Evolutionary conservation across 2,888 invertebrate genomes (phyloP), one percentile per base, ranked within the genome.

Genomic region (Oscheius myriophilus): DNA sequence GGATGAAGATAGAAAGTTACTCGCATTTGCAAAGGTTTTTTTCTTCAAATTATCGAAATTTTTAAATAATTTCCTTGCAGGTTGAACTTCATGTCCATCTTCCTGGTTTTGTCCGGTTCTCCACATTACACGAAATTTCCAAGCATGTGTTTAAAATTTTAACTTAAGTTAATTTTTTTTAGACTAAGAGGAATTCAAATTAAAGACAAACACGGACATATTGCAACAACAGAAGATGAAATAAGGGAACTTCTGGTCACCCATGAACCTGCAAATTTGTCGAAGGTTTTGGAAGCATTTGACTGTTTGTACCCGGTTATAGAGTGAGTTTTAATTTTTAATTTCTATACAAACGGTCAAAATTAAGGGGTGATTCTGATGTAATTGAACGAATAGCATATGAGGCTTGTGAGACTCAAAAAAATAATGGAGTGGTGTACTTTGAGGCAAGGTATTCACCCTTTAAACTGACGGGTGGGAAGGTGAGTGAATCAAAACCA

Each of bases 31-130:
- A 33, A 33, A 33, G 33, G 42, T 53, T 33, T 33, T 33, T 33
- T 33, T 9, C 9, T 3, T 6, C 3, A 33, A 33, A 33, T 33
- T 33, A 33, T 33, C 3, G 3, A 9, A 33, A 33, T 33, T 33
- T 33, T 33, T 33, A 33, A 33, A 33, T 6, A 33, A 6, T 33
- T 9, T 33, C 3, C 33, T 33, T 33, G 3, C 9, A 90, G 89
- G 88, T 90, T 41, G 89, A 90, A 81, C 86, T 90, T 4, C 90
- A 90, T 80, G 87, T 89, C 6, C 90, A 90, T 83, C 82, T 90
- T 52, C 90, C 90, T 84, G 90, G 90, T 21, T 82, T 89, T 2
- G 77, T 89, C 7, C 83, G 90, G 16, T 87, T 87, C 64, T 84
- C 87, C 64, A 90, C 90, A 0, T 82, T 90, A 14, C 87, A 88